Base-by-base conservation (phyloP, 2,888 invertebrate genomes). In the Mythimna impura region DNA sequence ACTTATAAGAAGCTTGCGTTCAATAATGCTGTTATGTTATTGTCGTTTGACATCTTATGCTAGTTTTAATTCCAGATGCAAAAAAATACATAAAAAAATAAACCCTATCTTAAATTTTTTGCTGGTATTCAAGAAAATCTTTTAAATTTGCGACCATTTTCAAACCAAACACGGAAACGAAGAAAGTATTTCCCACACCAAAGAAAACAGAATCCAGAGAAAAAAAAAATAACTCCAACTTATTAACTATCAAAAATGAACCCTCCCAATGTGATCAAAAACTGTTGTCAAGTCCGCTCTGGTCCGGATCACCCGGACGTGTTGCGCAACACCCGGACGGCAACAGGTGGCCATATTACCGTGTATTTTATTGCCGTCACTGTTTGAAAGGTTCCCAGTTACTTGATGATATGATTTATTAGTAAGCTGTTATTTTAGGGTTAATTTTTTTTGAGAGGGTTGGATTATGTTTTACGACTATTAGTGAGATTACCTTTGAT, bases 311-410 rank as follows among this genome's bases (percentile, higher is more conserved):
- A 87, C 76, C 86, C 88, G 89, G 88, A 88, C 90, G 90, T 89
- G 90, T 91, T 87, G 90, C 83, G 85, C 86, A 89, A 89, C 89
- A 84, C 77, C 80, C 80, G 61, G 73, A 83, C 82, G 77, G 91
- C 94, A 94, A 94, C 94, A 94, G 93, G 94, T 94, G 91, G 88
- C 80, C 80, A 87, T 91, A 91, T 93, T 93, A 91, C 87, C 85
- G 88, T 86, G 89, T 90, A 91, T 93, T 92, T 92, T 93, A 92
- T 91, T 82, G 88, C 84, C 74, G 73, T 82, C 80, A 71, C 73
- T 73, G 76, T 66, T 55, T 71, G 68, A 47, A 69, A 73, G 62
- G 65, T 54, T 70, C 14, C 66, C 52, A 22, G 52, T 47, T 20
- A 52, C 6, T 3, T 64, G 64, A 75, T 67, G 65, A 62, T 50